A percentile compares a stretch with the other conserved stretches of the same genome.
Conservation (phyloP, 2,113 vertebrate genomes). For the Boulengerochromis microlepis region DNA sequence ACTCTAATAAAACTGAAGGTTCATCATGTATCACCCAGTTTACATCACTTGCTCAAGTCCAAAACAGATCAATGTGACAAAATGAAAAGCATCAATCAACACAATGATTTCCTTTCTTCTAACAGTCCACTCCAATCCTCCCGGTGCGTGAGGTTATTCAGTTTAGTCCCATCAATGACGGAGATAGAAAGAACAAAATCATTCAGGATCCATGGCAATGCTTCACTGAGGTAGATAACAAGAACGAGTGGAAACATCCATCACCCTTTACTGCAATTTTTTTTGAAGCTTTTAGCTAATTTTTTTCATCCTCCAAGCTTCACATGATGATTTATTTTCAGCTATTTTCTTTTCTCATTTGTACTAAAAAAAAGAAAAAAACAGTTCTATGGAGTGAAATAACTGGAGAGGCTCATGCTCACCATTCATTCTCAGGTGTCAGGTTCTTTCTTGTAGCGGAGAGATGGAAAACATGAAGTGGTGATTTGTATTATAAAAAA, state of each 20-base stretch:
- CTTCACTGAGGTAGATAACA: conserved; percentile 10
- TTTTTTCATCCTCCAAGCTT: not conserved
- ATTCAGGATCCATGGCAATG: conserved; percentile 6
- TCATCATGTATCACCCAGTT: not conserved
- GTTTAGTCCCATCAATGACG: conserved; percentile 32
- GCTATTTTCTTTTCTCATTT: not conserved
- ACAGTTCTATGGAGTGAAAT: not conserved
- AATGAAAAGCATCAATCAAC: conserved; percentile 50
- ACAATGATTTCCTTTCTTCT: conserved; percentile 16
- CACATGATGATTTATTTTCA: not conserved
- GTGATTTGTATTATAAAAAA: not conserved
- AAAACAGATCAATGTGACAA: conserved; percentile 40
- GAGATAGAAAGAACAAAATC: conserved; percentile 14
- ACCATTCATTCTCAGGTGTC: not conserved
- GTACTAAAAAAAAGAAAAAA: not conserved
- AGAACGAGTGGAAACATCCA: not conserved
- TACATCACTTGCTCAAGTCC: not conserved
- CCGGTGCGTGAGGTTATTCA: conserved; percentile 18
- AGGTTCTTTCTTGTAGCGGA: not conserved
- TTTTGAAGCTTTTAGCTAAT: not conserved
- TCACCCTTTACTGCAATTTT: not conserved
- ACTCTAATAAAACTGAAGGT: not conserved
- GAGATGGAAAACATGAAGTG: not conserved
- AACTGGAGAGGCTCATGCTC: not conserved
- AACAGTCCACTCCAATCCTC: conserved; percentile 6